Evolutionary conservation across 2,113 vertebrate species (phyloP).

Genomic region (Copsychus sechellarum): DNA sequence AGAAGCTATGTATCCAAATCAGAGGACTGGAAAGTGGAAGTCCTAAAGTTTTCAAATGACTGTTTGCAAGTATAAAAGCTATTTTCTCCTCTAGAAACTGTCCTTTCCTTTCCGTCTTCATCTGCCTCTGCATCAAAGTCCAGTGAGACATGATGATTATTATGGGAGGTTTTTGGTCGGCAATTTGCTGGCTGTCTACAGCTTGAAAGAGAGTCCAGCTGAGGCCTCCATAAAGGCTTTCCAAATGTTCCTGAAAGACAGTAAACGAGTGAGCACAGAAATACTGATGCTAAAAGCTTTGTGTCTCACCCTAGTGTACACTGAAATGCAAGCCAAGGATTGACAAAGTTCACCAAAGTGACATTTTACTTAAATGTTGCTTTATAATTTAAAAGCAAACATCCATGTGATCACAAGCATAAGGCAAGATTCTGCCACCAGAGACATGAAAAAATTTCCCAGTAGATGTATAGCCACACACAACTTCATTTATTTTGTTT

Average conservation of each 20-base stretch:
- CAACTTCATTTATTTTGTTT: background rate
- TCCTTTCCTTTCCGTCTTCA: slow-evolving; percentile 63
- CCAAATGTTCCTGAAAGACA: slow-evolving; percentile 89
- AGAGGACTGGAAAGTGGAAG: slow-evolving; percentile 70
- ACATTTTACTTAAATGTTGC: background rate
- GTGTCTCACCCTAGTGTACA: background rate
- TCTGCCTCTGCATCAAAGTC: slow-evolving; percentile 77
- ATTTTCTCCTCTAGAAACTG: slow-evolving; percentile 68
- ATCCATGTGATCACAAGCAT: background rate
- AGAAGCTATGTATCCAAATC: slow-evolving; percentile 79
- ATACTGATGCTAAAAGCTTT: background rate
- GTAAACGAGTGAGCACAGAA: background rate
- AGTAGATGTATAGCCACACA: background rate
- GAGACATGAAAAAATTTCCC: background rate
- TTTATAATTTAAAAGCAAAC: background rate
- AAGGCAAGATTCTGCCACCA: background rate
- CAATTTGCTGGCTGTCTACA: slow-evolving; percentile 49
- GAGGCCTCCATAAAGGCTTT: slow-evolving; percentile 86
- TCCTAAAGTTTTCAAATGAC: slow-evolving; percentile 78
- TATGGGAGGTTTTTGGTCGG: slow-evolving; percentile 66
- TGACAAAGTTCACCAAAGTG: background rate
- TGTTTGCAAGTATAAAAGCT: slow-evolving; percentile 72
- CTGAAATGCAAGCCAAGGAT: background rate
- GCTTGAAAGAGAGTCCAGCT: slow-evolving; percentile 73
- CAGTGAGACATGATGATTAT: slow-evolving; percentile 73